A percentile compares a stretch with the other conserved stretches of the same genome.
These are phyloP conservation scores for Eubucco bourcierii DNA, from an alignment of 2,113 vertebrate genomes.

Conservation along the genomic window DNA sequence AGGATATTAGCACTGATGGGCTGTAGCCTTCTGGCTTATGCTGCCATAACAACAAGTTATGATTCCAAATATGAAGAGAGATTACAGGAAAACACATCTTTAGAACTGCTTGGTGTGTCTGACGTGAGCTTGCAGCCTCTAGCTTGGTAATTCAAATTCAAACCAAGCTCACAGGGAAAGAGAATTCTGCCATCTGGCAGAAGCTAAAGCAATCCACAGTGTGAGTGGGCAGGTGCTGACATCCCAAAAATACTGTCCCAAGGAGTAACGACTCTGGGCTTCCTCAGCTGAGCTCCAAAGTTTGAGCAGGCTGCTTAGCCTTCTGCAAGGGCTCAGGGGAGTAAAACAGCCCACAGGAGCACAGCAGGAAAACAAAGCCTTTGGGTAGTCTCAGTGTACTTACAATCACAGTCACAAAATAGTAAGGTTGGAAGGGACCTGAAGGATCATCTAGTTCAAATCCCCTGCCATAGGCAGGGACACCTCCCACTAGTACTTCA, in stretches of 20 bases:
- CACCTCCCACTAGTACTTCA: no score
- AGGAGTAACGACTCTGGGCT: not conserved
- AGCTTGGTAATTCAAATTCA: constrained; percentile 25
- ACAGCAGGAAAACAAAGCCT: not conserved
- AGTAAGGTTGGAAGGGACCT: no score
- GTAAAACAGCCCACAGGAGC: not conserved
- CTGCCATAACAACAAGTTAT: not conserved
- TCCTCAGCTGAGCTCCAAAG: not conserved
- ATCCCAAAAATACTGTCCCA: not conserved
- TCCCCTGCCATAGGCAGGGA: no score
- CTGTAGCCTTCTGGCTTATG: not conserved
- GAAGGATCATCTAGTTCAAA: no score
- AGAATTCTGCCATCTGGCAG: constrained; percentile 32
- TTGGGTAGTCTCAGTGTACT: not conserved
- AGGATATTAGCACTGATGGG: not conserved
- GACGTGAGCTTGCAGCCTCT: not conserved
- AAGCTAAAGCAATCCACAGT: not conserved
- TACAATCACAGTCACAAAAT: no score
- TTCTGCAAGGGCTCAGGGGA: not conserved
- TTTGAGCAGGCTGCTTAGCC: not conserved
- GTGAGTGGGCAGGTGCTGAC: not conserved
- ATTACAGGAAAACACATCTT: not conserved
- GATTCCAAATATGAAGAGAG: not conserved
- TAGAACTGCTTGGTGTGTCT: not conserved
- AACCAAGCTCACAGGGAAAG: not conserved